Percentiles rank a stretch among this genome's conserved stretches.
phyloP scores from a whole-genome alignment of 2,888 invertebrate species.

The Dasysyrphus tricinctus region DNA sequence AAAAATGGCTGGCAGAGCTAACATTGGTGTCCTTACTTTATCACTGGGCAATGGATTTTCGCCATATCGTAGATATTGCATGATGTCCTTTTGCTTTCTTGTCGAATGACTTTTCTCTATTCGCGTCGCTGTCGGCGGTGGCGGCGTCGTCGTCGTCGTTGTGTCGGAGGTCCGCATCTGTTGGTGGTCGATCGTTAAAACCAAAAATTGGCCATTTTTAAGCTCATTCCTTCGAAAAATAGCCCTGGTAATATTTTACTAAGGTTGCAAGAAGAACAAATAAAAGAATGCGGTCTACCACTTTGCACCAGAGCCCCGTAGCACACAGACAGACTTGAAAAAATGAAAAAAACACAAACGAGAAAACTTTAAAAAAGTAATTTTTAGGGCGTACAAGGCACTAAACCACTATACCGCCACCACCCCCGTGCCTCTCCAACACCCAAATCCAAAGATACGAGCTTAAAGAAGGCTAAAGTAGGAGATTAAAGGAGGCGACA shows the following conservation, averaged over 20 bases:
- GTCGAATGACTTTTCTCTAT: conserved; percentile 31
- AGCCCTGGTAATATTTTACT: conserved; percentile 47
- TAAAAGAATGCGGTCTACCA: conserved; percentile 53
- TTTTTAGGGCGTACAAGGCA: conserved; percentile 45
- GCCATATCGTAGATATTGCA: conserved; percentile 20
- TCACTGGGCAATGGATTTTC: conserved; percentile 32
- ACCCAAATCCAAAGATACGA: not conserved
- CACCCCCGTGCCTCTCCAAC: not conserved
- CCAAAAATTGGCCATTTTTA: conserved; percentile 73
- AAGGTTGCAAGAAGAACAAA: conserved; percentile 52
- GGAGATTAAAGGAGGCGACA: conserved; percentile 27
- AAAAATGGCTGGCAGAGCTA: conserved; percentile 2
- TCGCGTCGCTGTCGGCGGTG: conserved; percentile 31
- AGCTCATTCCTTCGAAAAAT: conserved; percentile 49
- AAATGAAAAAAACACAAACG: conserved; percentile 34
- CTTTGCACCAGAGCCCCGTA: conserved; percentile 12
- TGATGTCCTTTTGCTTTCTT: conserved; percentile 9
- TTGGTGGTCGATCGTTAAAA: conserved; percentile 73
- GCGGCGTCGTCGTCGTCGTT: conserved; percentile 29
- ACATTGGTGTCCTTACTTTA: conserved; percentile 29
- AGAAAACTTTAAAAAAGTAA: conserved; percentile 66
- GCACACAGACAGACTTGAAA: not conserved
- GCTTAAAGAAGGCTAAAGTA: conserved; percentile 6
- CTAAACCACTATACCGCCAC: conserved; percentile 44
- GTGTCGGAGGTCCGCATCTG: conserved; percentile 56